Percentiles rank a stretch among this genome's conserved stretches.
Conservation (phyloP, 1,140 invertebrate species). For the Leptinotarsa texana region DNA sequence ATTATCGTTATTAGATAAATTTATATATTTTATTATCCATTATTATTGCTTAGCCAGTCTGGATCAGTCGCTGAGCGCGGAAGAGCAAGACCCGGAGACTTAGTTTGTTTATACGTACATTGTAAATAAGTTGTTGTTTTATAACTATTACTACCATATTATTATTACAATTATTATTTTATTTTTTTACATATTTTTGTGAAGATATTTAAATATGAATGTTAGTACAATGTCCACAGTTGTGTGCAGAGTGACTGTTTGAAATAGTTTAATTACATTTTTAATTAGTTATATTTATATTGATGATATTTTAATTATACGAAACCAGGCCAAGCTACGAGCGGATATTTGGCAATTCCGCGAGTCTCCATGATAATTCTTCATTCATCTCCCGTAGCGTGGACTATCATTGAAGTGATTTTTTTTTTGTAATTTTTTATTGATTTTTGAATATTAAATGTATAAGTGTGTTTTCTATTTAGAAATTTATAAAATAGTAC, state of each 20-base stretch:
- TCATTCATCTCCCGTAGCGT: slow-evolving; percentile 7
- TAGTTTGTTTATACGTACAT: slow-evolving; percentile 53
- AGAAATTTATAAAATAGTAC: slow-evolving; percentile 53
- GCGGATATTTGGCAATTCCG: background rate
- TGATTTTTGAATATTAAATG: slow-evolving; percentile 53
- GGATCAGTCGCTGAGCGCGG: slow-evolving; percentile 37
- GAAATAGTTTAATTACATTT: slow-evolving; percentile 53
- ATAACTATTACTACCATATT: slow-evolving; percentile 56
- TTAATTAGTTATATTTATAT: slow-evolving; percentile 54
- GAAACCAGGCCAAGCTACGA: slow-evolving; percentile 27
- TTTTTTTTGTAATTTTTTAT: slow-evolving; percentile 54
- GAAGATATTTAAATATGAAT: slow-evolving; percentile 57
- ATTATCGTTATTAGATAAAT: slow-evolving; percentile 53
- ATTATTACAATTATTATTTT: slow-evolving; percentile 56
- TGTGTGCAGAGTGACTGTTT: slow-evolving; percentile 56
- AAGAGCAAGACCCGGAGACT: slow-evolving; percentile 37
- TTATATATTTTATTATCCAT: slow-evolving; percentile 54
- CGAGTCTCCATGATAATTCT: slow-evolving; percentile 1
- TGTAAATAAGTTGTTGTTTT: slow-evolving; percentile 58
- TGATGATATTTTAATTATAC: slow-evolving; percentile 54
- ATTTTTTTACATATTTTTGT: slow-evolving; percentile 59
- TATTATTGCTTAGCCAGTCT: slow-evolving; percentile 42
- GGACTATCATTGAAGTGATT: slow-evolving; percentile 43
- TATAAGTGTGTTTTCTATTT: slow-evolving; percentile 55
- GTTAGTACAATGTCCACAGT: slow-evolving; percentile 57